Conservation (phyloP, 2,113 vertebrate genomes). For the Pongo pygmaeus region DNA sequence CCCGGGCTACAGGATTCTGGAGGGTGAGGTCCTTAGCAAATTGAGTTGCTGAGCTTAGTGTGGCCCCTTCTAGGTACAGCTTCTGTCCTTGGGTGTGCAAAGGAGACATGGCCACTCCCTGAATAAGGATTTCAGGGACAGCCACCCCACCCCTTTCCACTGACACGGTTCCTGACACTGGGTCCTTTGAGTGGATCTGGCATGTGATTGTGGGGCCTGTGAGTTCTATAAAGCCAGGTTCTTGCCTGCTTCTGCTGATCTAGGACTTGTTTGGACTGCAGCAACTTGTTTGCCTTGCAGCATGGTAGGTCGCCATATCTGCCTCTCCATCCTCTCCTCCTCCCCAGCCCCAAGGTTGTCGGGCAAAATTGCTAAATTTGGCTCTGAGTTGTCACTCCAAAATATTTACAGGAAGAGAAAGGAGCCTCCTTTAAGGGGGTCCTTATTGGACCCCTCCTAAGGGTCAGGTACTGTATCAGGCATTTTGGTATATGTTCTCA, state of each 20-base stretch:
- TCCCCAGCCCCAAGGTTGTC: neutral
- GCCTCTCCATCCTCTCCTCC: neutral
- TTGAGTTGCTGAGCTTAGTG: neutral
- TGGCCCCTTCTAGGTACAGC: neutral
- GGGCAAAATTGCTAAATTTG: neutral
- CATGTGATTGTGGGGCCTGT: neutral
- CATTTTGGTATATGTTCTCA: neutral
- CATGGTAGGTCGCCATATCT: neutral
- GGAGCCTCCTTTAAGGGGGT: neutral
- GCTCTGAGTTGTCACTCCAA: neutral
- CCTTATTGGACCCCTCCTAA: neutral
- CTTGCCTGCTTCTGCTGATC: neutral
- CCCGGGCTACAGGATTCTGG: neutral
- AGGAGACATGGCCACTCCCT: neutral
- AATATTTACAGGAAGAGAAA: neutral
- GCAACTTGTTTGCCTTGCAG: neutral
- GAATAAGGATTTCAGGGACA: neutral
- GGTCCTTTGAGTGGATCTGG: neutral
- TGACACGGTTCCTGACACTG: neutral
- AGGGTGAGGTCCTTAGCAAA: neutral
- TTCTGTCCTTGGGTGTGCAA: neutral
- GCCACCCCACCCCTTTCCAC: accelerated
- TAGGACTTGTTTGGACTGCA: neutral
- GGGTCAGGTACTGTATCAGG: neutral
- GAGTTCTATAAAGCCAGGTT: neutral